Percentiles rank a stretch among this genome's conserved stretches.
phyloP scores from a whole-genome alignment of 1,140 invertebrate species.

The Hyles euphorbiae region DNA sequence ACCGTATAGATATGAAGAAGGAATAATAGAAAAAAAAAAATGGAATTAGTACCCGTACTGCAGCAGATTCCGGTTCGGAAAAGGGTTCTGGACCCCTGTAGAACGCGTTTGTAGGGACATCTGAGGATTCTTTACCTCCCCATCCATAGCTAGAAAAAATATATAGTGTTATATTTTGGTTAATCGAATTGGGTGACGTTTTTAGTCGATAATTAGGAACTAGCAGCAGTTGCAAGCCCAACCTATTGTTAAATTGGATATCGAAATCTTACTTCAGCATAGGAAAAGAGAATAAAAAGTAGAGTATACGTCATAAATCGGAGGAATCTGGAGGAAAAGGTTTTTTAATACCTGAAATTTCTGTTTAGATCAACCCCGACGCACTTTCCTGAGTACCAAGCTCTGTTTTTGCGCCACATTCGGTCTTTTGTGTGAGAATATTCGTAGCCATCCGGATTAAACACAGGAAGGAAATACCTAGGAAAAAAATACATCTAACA shows the following conservation, averaged over 20 bases:
- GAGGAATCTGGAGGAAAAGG: too few relatives aligned
- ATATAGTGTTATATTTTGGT: too few relatives aligned
- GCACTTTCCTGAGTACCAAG: slow-evolving; percentile 54
- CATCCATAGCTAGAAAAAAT: slow-evolving; percentile 28
- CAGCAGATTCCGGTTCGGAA: slow-evolving; percentile 87
- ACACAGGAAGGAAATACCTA: slow-evolving; percentile 81
- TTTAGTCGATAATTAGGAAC: too few relatives aligned
- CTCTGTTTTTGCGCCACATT: slow-evolving; percentile 85
- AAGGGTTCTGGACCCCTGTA: slow-evolving; percentile 85
- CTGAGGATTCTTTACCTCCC: slow-evolving; percentile 33
- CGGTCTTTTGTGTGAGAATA: slow-evolving; percentile 78
- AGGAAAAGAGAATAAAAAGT: too few relatives aligned
- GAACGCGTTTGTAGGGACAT: slow-evolving; percentile 70
- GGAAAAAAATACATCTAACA: not conserved
- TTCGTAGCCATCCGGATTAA: slow-evolving; percentile 86
- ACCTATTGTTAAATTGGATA: too few relatives aligned
- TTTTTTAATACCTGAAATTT: slow-evolving; percentile 74
- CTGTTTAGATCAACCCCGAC: slow-evolving; percentile 81
- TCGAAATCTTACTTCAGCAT: too few relatives aligned
- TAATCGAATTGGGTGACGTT: too few relatives aligned
- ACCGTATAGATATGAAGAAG: too few relatives aligned
- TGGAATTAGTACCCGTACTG: slow-evolving; percentile 72
- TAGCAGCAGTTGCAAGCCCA: too few relatives aligned
- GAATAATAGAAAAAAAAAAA: not conserved
- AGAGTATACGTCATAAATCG: too few relatives aligned